These are phyloP conservation scores for Anhinga anhinga DNA, from an alignment of 2,113 vertebrate genomes.

Conservation along the genomic window DNA sequence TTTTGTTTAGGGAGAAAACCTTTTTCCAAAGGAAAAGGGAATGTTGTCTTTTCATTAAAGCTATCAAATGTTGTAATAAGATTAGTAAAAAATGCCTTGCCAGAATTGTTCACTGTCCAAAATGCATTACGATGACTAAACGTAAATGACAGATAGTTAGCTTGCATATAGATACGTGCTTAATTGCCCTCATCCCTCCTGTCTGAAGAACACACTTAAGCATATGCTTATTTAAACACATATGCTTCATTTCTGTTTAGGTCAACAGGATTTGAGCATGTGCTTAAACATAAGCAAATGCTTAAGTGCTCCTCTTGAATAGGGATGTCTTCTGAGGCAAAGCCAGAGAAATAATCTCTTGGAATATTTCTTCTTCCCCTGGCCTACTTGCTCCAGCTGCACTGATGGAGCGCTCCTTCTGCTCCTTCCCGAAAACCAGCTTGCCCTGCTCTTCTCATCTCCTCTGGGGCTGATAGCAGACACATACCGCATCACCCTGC, in stretches of 20 bases:
- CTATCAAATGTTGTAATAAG: slow-evolving; percentile 27
- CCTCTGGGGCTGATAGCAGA: background rate
- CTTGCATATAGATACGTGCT: slow-evolving; percentile 22
- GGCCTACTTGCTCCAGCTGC: background rate
- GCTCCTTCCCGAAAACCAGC: background rate
- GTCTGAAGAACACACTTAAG: slow-evolving; percentile 39
- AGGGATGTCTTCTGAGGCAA: background rate
- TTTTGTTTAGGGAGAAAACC: background rate
- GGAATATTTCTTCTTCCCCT: background rate
- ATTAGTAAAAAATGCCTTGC: slow-evolving; percentile 33
- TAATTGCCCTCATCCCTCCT: slow-evolving; percentile 54
- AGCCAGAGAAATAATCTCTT: background rate
- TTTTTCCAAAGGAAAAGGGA: background rate
- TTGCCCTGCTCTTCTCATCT: background rate
- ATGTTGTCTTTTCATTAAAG: background rate
- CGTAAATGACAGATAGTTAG: slow-evolving; percentile 56
- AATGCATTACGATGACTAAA: slow-evolving; percentile 37
- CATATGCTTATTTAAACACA: slow-evolving; percentile 59
- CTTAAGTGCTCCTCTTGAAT: background rate
- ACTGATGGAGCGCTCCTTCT: background rate
- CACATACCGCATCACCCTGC: background rate
- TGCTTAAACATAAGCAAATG: slow-evolving; percentile 52
- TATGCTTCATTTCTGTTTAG: slow-evolving; percentile 51
- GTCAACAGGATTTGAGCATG: slow-evolving; percentile 23
- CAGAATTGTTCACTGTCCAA: slow-evolving; percentile 57